A percentile compares a stretch with the other conserved stretches of the same genome.
phyloP scores from a whole-genome alignment of 2,888 invertebrate genomes.

The Xylota segnis region DNA sequence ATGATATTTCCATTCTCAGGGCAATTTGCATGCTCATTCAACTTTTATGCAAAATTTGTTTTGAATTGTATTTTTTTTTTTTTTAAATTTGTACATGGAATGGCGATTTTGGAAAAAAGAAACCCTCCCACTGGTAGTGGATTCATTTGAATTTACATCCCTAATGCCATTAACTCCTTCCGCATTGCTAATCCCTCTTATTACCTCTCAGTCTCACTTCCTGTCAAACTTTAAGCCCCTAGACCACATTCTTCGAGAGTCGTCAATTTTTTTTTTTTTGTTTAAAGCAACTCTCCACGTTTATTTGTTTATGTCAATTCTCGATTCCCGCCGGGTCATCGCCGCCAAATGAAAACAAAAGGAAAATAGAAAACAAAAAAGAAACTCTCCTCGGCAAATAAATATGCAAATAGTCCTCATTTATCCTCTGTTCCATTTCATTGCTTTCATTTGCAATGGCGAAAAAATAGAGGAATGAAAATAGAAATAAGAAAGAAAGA shows the following conservation, averaged over 20 bases:
- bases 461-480: constrained; percentile 36
- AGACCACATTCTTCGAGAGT: constrained; percentile 2
- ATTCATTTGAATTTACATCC: constrained; percentile 68
- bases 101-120: constrained; percentile 13
- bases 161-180: constrained; percentile 71
- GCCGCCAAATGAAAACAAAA: constrained; percentile 58
- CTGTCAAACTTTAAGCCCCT: constrained; percentile 32
- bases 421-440: constrained; percentile 75
- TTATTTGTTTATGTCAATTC: constrained; percentile 73
- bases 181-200: constrained; percentile 60
- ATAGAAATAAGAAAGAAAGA: constrained; percentile 41
- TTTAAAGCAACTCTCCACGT: constrained; percentile 37
- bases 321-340: constrained; percentile 39
- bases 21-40: constrained; percentile 57
- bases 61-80: constrained; percentile 23
- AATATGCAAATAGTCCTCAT: constrained; percentile 76
- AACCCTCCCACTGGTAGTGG: constrained; percentile 8
- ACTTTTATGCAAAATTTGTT: constrained; percentile 50
- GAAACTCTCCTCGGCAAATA: constrained; percentile 52
- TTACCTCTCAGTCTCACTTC: constrained; percentile 29
- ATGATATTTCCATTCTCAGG: constrained; percentile 49
- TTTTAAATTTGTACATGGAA: constrained; percentile 26
- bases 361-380: not conserved
- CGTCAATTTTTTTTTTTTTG: no score
- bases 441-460: constrained; percentile 74